Evolutionary conservation across 2,113 vertebrate species (phyloP).

Genomic region (Pangasianodon gigas): DNA sequence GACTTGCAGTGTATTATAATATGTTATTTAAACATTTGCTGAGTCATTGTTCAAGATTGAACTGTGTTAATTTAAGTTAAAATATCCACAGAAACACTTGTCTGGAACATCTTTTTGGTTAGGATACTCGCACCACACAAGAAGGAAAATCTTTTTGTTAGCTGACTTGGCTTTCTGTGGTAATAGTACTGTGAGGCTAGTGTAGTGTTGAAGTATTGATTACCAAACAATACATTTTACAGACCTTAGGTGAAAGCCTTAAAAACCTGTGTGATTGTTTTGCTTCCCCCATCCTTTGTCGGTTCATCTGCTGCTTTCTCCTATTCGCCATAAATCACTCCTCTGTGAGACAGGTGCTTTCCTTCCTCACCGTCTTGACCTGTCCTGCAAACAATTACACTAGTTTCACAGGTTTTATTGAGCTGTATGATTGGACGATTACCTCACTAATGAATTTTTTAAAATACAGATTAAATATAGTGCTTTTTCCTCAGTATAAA

Average conservation of each 20-base stretch:
- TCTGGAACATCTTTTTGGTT: not conserved
- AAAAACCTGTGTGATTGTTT: not conserved
- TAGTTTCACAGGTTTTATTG: not conserved
- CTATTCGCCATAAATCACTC: conserved; percentile 32
- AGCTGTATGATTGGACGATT: not conserved
- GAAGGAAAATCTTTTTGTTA: not conserved
- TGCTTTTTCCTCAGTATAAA: not conserved
- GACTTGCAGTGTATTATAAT: not conserved
- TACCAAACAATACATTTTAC: conserved; percentile 25
- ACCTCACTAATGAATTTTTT: not conserved
- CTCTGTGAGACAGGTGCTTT: conserved; percentile 22
- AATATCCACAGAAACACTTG: not conserved
- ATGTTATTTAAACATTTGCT: not conserved
- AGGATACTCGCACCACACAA: not conserved
- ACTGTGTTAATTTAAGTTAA: not conserved
- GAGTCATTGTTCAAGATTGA: not conserved
- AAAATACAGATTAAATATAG: not conserved
- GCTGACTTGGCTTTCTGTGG: not conserved
- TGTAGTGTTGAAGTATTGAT: not conserved
- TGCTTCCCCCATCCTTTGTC: not conserved
- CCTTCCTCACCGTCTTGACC: conserved; percentile 39
- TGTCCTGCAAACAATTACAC: conserved; percentile 36
- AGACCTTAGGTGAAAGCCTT: not conserved
- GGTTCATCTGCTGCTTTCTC: not conserved
- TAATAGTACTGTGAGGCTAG: not conserved